phyloP scores from a whole-genome alignment of 2,888 invertebrate genomes.

The Pyralis farinalis region DNA sequence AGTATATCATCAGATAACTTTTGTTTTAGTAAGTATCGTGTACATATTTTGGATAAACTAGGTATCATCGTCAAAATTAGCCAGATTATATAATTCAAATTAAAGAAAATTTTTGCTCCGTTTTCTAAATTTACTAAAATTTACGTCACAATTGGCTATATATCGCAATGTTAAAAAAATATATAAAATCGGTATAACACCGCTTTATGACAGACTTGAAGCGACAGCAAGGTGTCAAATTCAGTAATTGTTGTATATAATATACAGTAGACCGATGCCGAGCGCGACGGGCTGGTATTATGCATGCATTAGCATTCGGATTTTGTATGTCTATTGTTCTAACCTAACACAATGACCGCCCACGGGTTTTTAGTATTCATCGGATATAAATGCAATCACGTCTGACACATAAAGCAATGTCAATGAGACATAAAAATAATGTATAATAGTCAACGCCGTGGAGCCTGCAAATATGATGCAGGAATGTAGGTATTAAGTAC shows the following conservation, averaged over 20 bases:
- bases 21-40: too few relatives aligned
- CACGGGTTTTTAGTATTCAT: conserved; percentile 51
- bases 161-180: too few relatives aligned
- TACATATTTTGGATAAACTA: too few relatives aligned
- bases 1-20: too few relatives aligned
- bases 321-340: conserved; percentile 56
- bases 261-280: conserved; percentile 16
- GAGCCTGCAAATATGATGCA: conserved; percentile 1
- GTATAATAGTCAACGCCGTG: not conserved
- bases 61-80: too few relatives aligned
- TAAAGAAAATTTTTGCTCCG: too few relatives aligned
- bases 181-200: too few relatives aligned
- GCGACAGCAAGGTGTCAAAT: conserved; percentile 12
- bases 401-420: conserved; percentile 47
- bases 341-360: conserved; percentile 62
- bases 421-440: conserved; percentile 38
- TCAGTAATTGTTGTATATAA: not conserved
- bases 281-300: conserved; percentile 28
- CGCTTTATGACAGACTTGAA: not conserved
- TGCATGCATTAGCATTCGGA: conserved; percentile 58
- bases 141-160: too few relatives aligned
- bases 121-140: too few relatives aligned
- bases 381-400: conserved; percentile 51
- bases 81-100: too few relatives aligned
- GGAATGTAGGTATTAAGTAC: not conserved